phyloP scores from a whole-genome alignment of 2,888 invertebrate species.

The Cerastis rubricosa region DNA sequence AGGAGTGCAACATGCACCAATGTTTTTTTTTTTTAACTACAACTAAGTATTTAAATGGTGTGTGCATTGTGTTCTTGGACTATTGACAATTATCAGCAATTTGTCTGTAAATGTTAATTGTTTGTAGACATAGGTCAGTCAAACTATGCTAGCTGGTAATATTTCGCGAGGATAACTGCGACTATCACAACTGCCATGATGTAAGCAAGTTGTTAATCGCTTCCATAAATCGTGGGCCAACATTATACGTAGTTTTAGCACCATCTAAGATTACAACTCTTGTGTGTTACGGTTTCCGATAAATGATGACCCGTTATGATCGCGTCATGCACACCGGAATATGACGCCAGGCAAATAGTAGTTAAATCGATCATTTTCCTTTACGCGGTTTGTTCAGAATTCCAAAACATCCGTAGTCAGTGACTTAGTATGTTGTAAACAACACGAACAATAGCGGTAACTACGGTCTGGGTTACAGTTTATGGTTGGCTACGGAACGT shows the following conservation, averaged over 20 bases:
- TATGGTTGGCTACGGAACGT: conserved; percentile 36
- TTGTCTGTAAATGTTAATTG: conserved; percentile 1
- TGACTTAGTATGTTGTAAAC: conserved; percentile 52
- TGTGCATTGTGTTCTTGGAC: not conserved
- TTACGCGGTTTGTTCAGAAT: conserved; percentile 13
- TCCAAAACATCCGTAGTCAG: conserved; percentile 53
- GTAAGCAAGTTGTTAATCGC: conserved; percentile 52
- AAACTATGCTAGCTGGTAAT: conserved; percentile 21
- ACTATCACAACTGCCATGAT: conserved; percentile 49
- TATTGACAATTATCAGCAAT: not conserved
- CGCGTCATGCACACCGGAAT: conserved; percentile 4
- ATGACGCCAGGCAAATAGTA: conserved; percentile 1
- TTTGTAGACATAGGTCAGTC: not conserved
- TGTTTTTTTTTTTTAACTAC: not conserved
- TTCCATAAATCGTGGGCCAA: conserved; percentile 48
- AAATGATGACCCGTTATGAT: conserved; percentile 2
- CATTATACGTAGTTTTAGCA: conserved; percentile 31
- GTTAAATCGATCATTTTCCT: conserved; percentile 38
- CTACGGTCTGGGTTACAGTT: conserved; percentile 26
- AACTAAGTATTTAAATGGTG: not conserved
- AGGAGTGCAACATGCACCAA: not conserved
- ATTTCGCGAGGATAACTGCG: conserved; percentile 23
- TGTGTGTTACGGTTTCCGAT: conserved; percentile 27
- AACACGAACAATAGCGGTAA: conserved; percentile 26
- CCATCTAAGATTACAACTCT: conserved; percentile 29